Conservation (phyloP, 1,140 invertebrate species). For the Tyrophagus putrescentiae region DNA sequence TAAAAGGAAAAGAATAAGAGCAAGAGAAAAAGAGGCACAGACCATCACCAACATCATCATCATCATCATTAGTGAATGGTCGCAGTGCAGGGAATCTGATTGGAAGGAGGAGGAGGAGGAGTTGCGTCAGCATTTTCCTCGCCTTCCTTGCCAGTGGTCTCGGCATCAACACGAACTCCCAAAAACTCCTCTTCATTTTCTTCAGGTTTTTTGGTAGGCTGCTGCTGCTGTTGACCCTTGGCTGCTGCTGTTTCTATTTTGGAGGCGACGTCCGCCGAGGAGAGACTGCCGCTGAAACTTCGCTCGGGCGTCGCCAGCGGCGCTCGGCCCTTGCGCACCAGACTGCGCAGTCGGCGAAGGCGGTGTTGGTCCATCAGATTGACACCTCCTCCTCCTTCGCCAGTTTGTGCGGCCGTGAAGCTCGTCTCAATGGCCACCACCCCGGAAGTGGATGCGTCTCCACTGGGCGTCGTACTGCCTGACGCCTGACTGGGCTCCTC, state of each 20-base stretch:
- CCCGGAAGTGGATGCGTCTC: constrained; percentile 35
- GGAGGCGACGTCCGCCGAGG: too few species aligned
- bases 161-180: too few species aligned
- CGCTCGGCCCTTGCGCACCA: constrained; percentile 43
- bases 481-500: constrained; percentile 18
- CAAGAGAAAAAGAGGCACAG: too few species aligned
- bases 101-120: too few species aligned
- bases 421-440: constrained; percentile 53
- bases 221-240: too few species aligned
- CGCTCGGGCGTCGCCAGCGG: constrained; percentile 69
- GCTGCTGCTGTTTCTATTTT: too few species aligned
- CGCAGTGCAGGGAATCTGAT: neutral
- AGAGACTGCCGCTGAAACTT: constrained; percentile 55
- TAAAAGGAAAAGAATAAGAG: too few species aligned
- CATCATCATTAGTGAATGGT: neutral
- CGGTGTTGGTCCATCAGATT: constrained; percentile 22
- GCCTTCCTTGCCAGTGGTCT: too few species aligned
- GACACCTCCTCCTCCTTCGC: neutral
- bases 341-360: constrained; percentile 40
- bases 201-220: too few species aligned
- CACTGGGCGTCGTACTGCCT: constrained; percentile 17
- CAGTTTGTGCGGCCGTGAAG: constrained; percentile 39
- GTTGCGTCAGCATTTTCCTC: too few species aligned
- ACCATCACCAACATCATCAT: constrained; percentile 1
- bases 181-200: too few species aligned